These are phyloP conservation scores for Andricus quercusramuli DNA, from an alignment of 2,888 invertebrate species.

Conservation along the genomic window DNA sequence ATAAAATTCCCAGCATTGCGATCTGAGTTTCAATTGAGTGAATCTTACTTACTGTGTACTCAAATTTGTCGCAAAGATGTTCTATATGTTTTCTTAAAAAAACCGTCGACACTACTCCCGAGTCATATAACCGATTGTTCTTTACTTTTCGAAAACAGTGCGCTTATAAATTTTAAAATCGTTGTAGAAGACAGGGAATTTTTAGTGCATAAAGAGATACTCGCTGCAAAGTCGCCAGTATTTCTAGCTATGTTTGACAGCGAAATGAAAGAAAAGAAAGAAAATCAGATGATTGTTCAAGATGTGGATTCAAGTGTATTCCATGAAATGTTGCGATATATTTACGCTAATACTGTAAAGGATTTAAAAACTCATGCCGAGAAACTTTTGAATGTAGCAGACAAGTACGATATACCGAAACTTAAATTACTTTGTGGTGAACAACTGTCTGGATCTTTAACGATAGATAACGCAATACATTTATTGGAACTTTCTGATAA, in stretches of 20 bases:
- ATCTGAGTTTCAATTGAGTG: fast-evolving
- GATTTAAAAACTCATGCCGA: not conserved
- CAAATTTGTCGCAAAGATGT: not conserved
- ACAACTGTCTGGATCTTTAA: not conserved
- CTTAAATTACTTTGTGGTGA: not conserved
- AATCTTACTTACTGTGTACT: not conserved
- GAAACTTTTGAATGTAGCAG: not conserved
- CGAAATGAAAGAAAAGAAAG: not conserved
- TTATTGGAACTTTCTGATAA: no score
- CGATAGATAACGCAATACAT: not conserved
- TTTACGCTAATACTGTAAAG: not conserved
- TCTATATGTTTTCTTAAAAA: not conserved
- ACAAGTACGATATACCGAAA: not conserved
- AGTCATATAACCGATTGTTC: not conserved
- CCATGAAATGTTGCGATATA: not conserved
- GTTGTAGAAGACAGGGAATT: not conserved
- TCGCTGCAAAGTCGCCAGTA: no score
- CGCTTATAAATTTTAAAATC: not conserved
- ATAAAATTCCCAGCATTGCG: no score
- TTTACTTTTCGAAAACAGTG: not conserved
- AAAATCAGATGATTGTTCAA: not conserved
- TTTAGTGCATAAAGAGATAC: no score
- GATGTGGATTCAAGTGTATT: not conserved
- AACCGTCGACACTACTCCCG: not conserved
- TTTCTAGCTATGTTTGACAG: not conserved